Evolutionary conservation across 2,113 vertebrate species (phyloP).

Genomic region (Tragelaphus scriptus): DNA sequence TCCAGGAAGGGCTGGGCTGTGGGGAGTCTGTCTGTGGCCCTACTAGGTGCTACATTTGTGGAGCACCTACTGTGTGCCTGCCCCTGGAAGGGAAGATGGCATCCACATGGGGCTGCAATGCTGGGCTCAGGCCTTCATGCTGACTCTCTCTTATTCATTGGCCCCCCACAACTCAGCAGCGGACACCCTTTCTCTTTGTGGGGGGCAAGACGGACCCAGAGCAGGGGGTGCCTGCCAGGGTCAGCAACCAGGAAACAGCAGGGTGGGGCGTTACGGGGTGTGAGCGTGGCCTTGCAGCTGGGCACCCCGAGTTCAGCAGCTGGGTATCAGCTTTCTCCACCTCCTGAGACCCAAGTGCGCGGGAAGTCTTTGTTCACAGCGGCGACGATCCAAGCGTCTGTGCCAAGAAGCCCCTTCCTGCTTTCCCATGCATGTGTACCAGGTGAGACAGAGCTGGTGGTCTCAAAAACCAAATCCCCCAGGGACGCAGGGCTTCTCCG

Average conservation of each 20-base stretch:
- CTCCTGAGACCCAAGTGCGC: neutral
- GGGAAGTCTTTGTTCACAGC: accelerated
- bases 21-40: accelerated
- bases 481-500: neutral
- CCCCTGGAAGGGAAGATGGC: accelerated
- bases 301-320: neutral
- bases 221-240: too few species aligned
- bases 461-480: neutral
- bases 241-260: neutral
- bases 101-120: accelerated
- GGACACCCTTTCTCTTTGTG: neutral
- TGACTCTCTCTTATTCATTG: too few species aligned
- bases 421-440: neutral
- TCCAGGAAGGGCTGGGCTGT: accelerated
- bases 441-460: neutral
- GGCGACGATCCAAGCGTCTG: accelerated
- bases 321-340: neutral
- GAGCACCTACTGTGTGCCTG: neutral
- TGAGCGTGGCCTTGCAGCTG: neutral
- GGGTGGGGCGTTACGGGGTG: accelerated
- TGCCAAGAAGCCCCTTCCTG: neutral
- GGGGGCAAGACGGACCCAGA: neutral
- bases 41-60: neutral
- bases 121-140: accelerated
- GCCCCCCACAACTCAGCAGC: too few species aligned